Conservation (phyloP, 1,140 invertebrate genomes). For the Drosophila suzukii region DNA sequence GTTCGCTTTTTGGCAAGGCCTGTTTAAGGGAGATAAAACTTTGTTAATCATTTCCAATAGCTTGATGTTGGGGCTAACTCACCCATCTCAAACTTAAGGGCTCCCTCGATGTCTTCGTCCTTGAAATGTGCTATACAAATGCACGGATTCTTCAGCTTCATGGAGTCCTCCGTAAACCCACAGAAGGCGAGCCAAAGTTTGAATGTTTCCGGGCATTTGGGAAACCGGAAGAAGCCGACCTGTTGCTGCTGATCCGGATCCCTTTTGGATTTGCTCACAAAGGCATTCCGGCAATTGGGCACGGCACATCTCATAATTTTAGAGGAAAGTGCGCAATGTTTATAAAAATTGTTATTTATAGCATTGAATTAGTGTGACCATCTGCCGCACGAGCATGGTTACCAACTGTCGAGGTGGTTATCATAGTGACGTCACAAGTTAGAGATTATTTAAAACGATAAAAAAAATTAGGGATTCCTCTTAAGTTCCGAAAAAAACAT, state of each 20-base stretch:
- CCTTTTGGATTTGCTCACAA: slow-evolving; percentile 14
- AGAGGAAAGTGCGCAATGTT: slow-evolving; percentile 1
- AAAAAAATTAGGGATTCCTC: too few relatives aligned
- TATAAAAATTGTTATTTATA: slow-evolving; percentile 18
- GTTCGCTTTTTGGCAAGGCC: slow-evolving; percentile 39
- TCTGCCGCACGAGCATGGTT: not conserved
- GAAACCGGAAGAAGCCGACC: slow-evolving; percentile 62
- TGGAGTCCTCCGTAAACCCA: slow-evolving; percentile 9
- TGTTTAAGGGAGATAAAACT: not conserved
- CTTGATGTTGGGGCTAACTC: not conserved
- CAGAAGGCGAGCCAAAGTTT: slow-evolving; percentile 39
- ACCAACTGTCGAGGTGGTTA: not conserved
- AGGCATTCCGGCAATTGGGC: slow-evolving; percentile 48
- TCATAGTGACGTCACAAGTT: not conserved
- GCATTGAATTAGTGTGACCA: slow-evolving; percentile 1
- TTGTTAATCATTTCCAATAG: too few relatives aligned
- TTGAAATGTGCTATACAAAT: slow-evolving; percentile 66
- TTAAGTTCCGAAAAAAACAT: too few relatives aligned
- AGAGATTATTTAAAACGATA: not conserved
- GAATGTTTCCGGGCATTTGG: slow-evolving; percentile 37
- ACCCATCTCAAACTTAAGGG: slow-evolving; percentile 68
- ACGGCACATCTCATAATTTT: slow-evolving; percentile 52
- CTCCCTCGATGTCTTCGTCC: slow-evolving; percentile 64
- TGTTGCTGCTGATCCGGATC: slow-evolving; percentile 5
- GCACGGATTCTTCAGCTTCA: slow-evolving; percentile 44